Base-by-base conservation (phyloP, 2,888 invertebrate genomes). In the Temnothorax rugatulus region DNA sequence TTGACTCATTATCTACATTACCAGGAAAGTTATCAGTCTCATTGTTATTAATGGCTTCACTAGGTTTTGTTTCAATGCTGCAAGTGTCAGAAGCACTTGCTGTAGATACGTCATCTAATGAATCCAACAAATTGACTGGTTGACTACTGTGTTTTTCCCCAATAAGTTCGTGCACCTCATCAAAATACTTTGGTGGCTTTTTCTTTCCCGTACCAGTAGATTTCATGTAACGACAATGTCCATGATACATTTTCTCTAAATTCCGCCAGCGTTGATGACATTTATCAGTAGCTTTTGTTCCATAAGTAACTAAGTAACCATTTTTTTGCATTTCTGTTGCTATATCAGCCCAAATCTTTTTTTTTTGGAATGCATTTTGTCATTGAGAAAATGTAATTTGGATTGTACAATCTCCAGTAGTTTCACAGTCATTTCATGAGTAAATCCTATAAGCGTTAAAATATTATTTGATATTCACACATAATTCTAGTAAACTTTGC, bases 181-280 rank as follows among this genome's bases (percentile, higher is more conserved):
- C 18, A 52, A 69, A 69, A 68, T 50, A 68, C 34, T 50, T 68
- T 50, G 68, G 18, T 4, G 15, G 34, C 13, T 68, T 68, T 50
- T 68, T 68, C 29, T 68, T 68, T 15, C 29, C 68, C 5, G 34
- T 68, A 18, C 50, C 34, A 61, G 54, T 61, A 57, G 38, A 29
- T 57, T 57, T 41, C 21, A 44, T 21, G 13, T 69, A 66, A 21
- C 68, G 29, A 2, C 18, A 50, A 69, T 69, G 68, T 50, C 8
- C 50, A n/a, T 29, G n/a, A 69, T 69, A 69, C n/a, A 34, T 52
- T 34, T 69, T 69, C n/a, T 69, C 34, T 34, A 69, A 52, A 5
- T 69, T 69, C 13, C n/a, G 29, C 50, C 50, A 69, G 11, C 34
- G 29, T 34, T 69, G 69, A n/a, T 52, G 50, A 13, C 50, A 69